Base-by-base conservation (phyloP, 2,113 vertebrate genomes). In the Mellivora capensis region DNA sequence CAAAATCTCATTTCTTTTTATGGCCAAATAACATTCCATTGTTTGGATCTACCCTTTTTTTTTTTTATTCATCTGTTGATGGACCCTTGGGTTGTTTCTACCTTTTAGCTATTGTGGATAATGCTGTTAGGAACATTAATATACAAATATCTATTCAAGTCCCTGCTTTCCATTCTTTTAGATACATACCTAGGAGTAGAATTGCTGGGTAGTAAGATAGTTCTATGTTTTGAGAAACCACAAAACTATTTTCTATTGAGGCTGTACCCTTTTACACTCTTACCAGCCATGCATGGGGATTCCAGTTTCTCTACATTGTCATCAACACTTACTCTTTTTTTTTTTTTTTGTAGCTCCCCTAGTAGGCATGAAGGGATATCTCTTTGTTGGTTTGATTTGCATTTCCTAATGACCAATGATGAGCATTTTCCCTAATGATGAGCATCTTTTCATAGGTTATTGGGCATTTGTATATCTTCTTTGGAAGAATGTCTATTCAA, bases 121-220 rank as follows among this genome's bases (percentile, higher is more conserved):
- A 61, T 95, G 62, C 42, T 91, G 52, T 54, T 81, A 2, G 44
- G 74, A 74, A 92, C 27, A 42, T 39, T 71, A 27, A 11, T 85
- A 37, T 83, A 83, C 79, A 90, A 76, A 44, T 90, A 79, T 86
- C 91, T 86, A 20, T 54, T 93, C 47, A 93, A 71, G 74, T 94
- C 34, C 42, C 39, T 81, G 62, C 31, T 91, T 80, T 64, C 29
- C 4, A 3, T 49, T 77, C 59, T 90, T 67, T 79, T 52, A 52
- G 9, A 59, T 91, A 10, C 31, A 21, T 80, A 81, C 37, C 27
- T 67, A 74, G 29, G 44, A 92, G 31, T 82, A 52, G 29, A 87
- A 57, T 81, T 74, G 3, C 57, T 92, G 34, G n/a, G 17, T 62
- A 27, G 72, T 44, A 27, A 62, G 64, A 44, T 86, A 81, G 74